Evolutionary conservation across 2,888 invertebrate genomes (phyloP).

Genomic region (Kryphioiulus occultus): DNA sequence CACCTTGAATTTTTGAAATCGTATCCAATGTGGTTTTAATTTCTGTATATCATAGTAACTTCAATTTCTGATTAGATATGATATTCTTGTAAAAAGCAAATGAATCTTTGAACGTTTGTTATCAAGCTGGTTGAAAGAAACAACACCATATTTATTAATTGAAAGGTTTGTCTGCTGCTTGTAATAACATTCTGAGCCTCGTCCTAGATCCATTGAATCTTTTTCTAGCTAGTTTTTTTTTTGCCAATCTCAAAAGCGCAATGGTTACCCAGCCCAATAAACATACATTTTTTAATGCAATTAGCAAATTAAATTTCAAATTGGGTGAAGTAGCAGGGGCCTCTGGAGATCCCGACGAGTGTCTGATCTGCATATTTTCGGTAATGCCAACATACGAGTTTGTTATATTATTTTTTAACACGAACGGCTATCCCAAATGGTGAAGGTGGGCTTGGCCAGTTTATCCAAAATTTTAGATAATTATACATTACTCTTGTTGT

Average conservation of each 20-base stretch:
- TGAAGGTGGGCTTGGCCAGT: neutral
- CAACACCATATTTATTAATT: neutral
- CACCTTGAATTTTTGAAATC: no score
- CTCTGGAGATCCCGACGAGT: neutral
- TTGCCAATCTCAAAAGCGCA: neutral
- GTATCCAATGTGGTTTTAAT: no score
- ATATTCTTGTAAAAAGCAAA: no score
- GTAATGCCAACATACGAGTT: neutral
- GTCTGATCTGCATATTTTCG: neutral
- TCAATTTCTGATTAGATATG: no score
- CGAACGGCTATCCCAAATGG: neutral
- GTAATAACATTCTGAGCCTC: neutral
- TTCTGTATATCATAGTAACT: no score
- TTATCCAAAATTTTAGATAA: constrained; percentile 17
- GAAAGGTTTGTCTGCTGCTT: neutral
- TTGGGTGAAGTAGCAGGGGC: neutral
- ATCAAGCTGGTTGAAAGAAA: no score
- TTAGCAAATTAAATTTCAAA: neutral
- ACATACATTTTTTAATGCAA: neutral
- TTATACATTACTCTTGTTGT: constrained; percentile 20
- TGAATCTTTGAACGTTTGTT: no score
- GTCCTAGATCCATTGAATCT: neutral
- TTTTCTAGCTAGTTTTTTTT: neutral
- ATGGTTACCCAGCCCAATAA: neutral
- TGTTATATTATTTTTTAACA: neutral